phyloP scores from a whole-genome alignment of 2,113 vertebrate genomes.

The Myrmophylax atrothorax region DNA sequence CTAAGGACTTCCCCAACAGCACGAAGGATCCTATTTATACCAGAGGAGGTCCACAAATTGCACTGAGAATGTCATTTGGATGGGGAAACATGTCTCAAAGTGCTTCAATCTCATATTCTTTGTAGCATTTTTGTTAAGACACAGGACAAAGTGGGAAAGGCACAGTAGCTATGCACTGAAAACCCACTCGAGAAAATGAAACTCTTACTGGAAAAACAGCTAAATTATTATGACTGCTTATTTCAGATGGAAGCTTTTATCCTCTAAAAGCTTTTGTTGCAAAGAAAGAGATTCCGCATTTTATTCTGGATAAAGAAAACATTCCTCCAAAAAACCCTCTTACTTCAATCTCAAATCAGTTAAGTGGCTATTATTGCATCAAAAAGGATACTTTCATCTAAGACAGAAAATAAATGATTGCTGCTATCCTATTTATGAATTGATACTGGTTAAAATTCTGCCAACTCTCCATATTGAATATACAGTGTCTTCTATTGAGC shows the following conservation, averaged over 20 bases:
- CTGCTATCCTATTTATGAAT: slow-evolving; percentile 42
- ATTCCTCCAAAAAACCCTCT: neutral
- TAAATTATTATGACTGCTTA: slow-evolving; percentile 31
- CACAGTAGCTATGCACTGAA: neutral
- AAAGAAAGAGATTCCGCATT: slow-evolving; percentile 15
- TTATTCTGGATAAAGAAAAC: slow-evolving; percentile 46
- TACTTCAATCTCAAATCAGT: slow-evolving; percentile 43
- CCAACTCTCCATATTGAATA: slow-evolving; percentile 2
- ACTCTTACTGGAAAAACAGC: slow-evolving; percentile 16
- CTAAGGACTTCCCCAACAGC: neutral
- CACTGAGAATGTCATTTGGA: neutral
- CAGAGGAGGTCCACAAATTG: neutral
- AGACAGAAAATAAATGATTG: slow-evolving; percentile 63
- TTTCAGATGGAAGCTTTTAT: slow-evolving; percentile 55
- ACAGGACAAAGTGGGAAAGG: neutral
- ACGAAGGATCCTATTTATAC: neutral
- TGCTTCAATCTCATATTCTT: neutral
- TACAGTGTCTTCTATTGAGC: slow-evolving; percentile 43
- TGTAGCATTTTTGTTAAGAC: neutral
- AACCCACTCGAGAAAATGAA: slow-evolving; percentile 37
- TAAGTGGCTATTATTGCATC: slow-evolving; percentile 22
- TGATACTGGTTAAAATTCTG: slow-evolving; percentile 49
- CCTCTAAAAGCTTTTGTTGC: slow-evolving; percentile 34
- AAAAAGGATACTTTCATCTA: slow-evolving; percentile 44
- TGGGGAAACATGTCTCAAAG: neutral